Evolutionary conservation across 2,113 vertebrate genomes (phyloP).

Genomic region (Percina caprodes): DNA sequence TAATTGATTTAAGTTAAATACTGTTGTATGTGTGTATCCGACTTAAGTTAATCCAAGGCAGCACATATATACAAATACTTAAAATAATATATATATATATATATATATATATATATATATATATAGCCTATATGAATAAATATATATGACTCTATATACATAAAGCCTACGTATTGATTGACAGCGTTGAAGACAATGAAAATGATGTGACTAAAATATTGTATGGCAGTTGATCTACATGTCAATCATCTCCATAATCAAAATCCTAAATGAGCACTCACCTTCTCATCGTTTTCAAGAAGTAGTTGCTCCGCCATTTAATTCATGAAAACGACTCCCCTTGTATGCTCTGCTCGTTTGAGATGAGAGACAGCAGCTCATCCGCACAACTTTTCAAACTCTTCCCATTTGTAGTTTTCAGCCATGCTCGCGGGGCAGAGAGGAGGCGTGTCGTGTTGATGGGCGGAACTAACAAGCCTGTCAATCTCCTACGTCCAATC

Average conservation of each 20-base stretch:
- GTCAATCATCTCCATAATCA: not conserved
- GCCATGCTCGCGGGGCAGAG: constrained; percentile 1
- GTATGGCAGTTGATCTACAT: not conserved
- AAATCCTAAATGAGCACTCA: constrained; percentile 62
- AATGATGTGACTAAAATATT: not conserved
- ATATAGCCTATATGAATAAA: too few species aligned
- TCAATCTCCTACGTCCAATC: constrained; percentile 30
- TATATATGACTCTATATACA: too few species aligned
- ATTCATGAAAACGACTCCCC: constrained; percentile 41
- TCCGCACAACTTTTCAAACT: constrained; percentile 50
- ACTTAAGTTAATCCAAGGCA: not conserved
- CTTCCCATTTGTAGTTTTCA: constrained; percentile 42
- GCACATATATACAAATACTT: too few species aligned
- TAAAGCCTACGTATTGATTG: not conserved
- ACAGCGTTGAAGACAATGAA: not conserved
- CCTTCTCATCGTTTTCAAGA: constrained; percentile 62
- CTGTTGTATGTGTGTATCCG: not conserved
- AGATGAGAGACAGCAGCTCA: constrained; percentile 26
- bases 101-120: too few species aligned
- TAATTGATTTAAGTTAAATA: too few species aligned
- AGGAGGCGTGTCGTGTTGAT: constrained; percentile 56
- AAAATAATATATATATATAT: too few species aligned
- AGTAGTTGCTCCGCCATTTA: constrained; percentile 83
- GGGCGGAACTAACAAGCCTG: constrained; percentile 35
- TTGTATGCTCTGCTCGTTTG: constrained; percentile 23